phyloP scores from a whole-genome alignment of 2,888 invertebrate genomes.

The Ophonus ardosiacus region DNA sequence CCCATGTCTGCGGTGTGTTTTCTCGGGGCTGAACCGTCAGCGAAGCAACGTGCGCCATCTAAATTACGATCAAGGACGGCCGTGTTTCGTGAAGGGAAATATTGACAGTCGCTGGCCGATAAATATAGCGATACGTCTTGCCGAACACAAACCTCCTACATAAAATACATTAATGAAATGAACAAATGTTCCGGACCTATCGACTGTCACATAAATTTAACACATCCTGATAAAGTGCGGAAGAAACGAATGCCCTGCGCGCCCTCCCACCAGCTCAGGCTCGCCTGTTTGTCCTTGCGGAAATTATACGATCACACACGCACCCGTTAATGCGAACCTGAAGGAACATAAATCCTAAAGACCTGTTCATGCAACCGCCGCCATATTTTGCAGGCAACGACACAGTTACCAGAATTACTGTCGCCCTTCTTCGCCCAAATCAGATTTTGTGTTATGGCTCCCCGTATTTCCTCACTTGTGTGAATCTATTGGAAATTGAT shows the following conservation, averaged over 20 bases:
- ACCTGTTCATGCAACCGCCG: conserved; percentile 46
- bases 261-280: neutral
- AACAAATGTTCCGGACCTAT: conserved; percentile 64
- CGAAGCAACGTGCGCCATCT: conserved; percentile 25
- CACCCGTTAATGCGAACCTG: conserved; percentile 55
- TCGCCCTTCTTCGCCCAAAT: conserved; percentile 22
- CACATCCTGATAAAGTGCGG: conserved; percentile 63
- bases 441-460: conserved; percentile 30
- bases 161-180: conserved; percentile 65
- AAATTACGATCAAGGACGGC: conserved; percentile 56
- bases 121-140: conserved; percentile 63
- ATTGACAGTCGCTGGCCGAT: conserved; percentile 58
- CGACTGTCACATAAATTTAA: conserved; percentile 64
- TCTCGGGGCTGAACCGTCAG: conserved; percentile 1
- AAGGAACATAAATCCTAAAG: conserved; percentile 59
- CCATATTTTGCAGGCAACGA: conserved; percentile 54
- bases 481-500: conserved; percentile 44
- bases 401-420: conserved; percentile 52
- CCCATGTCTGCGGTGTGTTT: neutral
- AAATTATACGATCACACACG: conserved; percentile 62
- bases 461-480: conserved; percentile 15
- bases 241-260: conserved; percentile 22
- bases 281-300: conserved; percentile 56
- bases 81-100: conserved; percentile 30
- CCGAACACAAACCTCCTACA: conserved; percentile 55